Evolutionary conservation across 2,888 invertebrate genomes (phyloP), one percentile per base, ranked within the genome.

Genomic region (Therioaphis trifolii): DNA sequence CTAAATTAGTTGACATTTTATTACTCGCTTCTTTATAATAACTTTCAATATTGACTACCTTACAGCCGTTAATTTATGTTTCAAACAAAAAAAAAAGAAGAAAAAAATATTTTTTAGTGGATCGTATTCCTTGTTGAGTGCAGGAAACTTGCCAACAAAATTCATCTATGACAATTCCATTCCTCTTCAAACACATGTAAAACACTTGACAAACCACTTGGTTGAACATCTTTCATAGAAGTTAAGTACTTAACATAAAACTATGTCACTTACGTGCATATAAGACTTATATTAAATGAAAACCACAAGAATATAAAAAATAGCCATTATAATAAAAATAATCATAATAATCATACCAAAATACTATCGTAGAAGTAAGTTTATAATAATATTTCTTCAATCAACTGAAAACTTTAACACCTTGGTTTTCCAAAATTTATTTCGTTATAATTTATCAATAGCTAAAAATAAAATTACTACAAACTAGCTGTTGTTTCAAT

Each of bases 81-180:
- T 18, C 24, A 24, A 24, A 9, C 43, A 12, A 27, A 46, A 18
- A 49, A 40, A 40, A 49, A 29, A 27, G 1, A 21, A 11, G 7
- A 55, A 11, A 11, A 55, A 11, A 2, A 55, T 9, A n/a, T 71
- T 66, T 11, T 49, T 27, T 49, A 71, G 24, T 27, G 49, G 27
- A 46, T 21, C 1, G 35, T 69, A 14, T 27, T 3, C 1, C 14
- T 5, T 43, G 40, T 71, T 49, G 9, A 46, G 27, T 27, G 27
- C 46, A 27, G 24, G 24, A 43, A 46, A 69, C 46, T 55, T 55
- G 55, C 55, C 55, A 55, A 55, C 2, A 55, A 55, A 40, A 69
- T 46, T 46, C 46, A 69, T 69, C 69, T 46, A 46, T 69, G 69
- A 46, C 46, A 69, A 24, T 69, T 46, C 18, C 71, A 71, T 46